Evolutionary conservation across 2,113 vertebrate genomes (phyloP).

Genomic region (Benitochromis conjunctus): DNA sequence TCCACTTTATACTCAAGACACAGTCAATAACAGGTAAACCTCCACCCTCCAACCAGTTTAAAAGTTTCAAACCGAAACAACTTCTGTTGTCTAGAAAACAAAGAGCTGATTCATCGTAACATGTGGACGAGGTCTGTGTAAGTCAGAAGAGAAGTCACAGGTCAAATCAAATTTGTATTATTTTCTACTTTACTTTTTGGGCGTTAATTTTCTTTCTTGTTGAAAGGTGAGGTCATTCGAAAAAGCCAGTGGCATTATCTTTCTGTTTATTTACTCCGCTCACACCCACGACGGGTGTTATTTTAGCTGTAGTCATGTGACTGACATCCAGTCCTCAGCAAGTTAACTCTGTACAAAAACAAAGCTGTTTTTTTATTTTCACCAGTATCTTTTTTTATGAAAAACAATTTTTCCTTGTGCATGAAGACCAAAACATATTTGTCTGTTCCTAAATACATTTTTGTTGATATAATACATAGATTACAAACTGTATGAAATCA

Average conservation of each 20-base stretch:
- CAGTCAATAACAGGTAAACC: neutral
- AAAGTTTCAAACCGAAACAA: neutral
- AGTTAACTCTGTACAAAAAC: conserved; percentile 21
- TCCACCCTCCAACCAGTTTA: neutral
- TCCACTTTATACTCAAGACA: neutral
- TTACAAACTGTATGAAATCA: conserved; percentile 50
- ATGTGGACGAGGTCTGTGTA: neutral
- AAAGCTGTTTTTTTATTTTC: conserved; percentile 33
- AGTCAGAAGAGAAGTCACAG: neutral
- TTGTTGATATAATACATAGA: conserved; percentile 39
- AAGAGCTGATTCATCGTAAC: neutral
- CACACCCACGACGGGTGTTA: neutral
- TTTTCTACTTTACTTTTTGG: neutral
- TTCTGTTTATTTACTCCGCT: neutral
- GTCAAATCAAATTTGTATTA: neutral
- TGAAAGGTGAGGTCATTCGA: neutral
- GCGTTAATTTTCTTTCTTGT: neutral
- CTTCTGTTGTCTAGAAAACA: neutral
- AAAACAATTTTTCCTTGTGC: conserved; percentile 30
- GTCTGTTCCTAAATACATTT: conserved; percentile 37
- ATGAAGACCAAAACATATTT: conserved; percentile 39
- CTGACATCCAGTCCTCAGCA: neutral
- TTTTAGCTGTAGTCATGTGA: neutral
- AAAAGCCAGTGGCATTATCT: neutral
- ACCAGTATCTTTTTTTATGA: conserved; percentile 20